These are phyloP conservation scores for Ctenosaura bakeri DNA, from an alignment of 2,797 vertebrate genomes.

Conservation along the genomic window DNA sequence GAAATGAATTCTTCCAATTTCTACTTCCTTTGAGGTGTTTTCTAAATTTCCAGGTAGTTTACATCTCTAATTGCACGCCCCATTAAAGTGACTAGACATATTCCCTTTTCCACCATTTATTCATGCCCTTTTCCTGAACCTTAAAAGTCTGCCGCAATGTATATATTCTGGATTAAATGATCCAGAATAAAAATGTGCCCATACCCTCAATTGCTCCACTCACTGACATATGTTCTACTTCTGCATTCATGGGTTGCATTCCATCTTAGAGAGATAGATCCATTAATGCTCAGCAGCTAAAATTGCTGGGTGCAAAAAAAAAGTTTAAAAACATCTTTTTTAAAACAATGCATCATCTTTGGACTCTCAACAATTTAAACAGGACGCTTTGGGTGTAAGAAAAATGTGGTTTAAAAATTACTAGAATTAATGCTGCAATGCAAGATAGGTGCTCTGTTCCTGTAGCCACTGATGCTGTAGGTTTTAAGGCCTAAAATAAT, in stretches of 20 bases:
- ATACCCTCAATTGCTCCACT: neutral
- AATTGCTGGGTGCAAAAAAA: neutral
- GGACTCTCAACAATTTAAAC: neutral
- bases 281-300: too few species aligned
- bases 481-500: neutral
- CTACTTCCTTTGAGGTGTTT: too few species aligned
- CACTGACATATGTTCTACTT: neutral
- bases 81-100: slow-evolving; percentile 66
- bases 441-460: neutral
- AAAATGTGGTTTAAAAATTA: neutral
- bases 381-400: neutral
- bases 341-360: neutral
- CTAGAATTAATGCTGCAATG: neutral
- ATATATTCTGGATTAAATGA: neutral
- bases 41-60: neutral
- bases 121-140: neutral
- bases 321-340: neutral
- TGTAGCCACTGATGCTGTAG: neutral
- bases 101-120: neutral
- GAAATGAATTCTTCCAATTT: neutral
- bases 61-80: slow-evolving; percentile 31
- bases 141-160: neutral
- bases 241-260: neutral
- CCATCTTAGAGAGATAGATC: neutral
- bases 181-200: too few species aligned